These are phyloP conservation scores for Embidobia sp. DNA, from an alignment of 2,888 invertebrate genomes.

Conservation along the genomic window DNA sequence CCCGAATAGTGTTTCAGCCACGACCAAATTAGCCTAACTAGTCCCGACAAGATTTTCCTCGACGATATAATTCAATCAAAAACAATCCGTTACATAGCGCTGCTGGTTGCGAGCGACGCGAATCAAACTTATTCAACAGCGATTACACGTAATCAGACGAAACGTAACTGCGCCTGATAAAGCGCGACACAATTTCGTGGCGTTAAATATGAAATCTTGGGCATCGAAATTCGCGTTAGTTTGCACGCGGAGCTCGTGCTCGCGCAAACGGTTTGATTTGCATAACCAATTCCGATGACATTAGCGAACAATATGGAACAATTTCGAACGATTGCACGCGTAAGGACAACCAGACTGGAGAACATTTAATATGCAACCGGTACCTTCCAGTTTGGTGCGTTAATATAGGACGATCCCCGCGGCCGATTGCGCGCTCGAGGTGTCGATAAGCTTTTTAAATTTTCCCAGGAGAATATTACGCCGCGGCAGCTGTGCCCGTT, in stretches of 20 bases:
- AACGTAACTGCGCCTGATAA: conserved; percentile 13
- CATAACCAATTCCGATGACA: conserved; percentile 57
- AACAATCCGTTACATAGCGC: conserved; percentile 9
- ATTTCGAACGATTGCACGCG: conserved; percentile 50
- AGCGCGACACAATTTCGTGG: conserved; percentile 16
- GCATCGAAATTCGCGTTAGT: conserved; percentile 10
- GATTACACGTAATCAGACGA: conserved; percentile 19
- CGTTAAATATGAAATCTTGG: conserved; percentile 42
- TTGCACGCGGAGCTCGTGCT: too few species aligned
- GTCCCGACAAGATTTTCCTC: background rate
- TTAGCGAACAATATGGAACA: conserved; percentile 53
- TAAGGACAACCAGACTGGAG: conserved; percentile 3
- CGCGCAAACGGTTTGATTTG: conserved; percentile 51
- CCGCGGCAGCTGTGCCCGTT: conserved; percentile 61
- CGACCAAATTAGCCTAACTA: background rate
- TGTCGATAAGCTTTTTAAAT: conserved; percentile 66
- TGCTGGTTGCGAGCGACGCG: conserved; percentile 2
- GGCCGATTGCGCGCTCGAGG: conserved; percentile 59
- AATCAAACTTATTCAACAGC: conserved; percentile 13
- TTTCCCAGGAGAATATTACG: conserved; percentile 61
- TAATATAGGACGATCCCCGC: conserved; percentile 47
- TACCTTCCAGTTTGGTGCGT: conserved; percentile 58
- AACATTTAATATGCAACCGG: conserved; percentile 61
- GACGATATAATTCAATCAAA: conserved; percentile 21
- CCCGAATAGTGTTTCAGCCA: background rate